Evolutionary conservation across 2,797 vertebrate species (phyloP).

Genomic region (Eupleurogrammus muticus): DNA sequence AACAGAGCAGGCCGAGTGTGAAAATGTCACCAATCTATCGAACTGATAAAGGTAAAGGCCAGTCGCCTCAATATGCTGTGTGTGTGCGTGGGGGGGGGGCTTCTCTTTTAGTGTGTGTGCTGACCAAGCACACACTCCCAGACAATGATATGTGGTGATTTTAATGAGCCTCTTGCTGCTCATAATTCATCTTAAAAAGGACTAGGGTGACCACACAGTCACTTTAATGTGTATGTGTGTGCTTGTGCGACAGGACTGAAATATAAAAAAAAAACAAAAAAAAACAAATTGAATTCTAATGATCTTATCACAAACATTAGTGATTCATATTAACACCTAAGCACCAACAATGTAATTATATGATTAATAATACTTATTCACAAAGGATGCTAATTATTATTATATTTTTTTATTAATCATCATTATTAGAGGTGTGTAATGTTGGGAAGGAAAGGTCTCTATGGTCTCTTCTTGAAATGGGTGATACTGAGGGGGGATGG

Average conservation of each 20-base stretch:
- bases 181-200: conserved; percentile 51
- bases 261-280: too few relatives aligned
- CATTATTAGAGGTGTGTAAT: too few relatives aligned
- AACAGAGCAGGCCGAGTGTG: conserved; percentile 26
- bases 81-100: conserved; percentile 32
- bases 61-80: conserved; percentile 59
- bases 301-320: too few relatives aligned
- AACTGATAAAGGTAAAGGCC: conserved; percentile 70
- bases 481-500: too few relatives aligned
- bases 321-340: too few relatives aligned
- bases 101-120: conserved; percentile 41
- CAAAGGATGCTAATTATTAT: too few relatives aligned
- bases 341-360: too few relatives aligned
- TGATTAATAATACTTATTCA: too few relatives aligned
- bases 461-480: too few relatives aligned
- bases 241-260: background rate
- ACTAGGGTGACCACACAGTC: conserved; percentile 16
- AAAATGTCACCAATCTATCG: conserved; percentile 77
- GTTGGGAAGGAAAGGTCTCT: too few relatives aligned
- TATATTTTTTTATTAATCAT: too few relatives aligned
- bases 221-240: background rate
- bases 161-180: conserved; percentile 51
- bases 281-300: too few relatives aligned
- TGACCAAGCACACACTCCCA: conserved; percentile 35
- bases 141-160: conserved; percentile 22